phyloP scores from a whole-genome alignment of 2,888 invertebrate species.

The Cataglyphis rosenhaueri region DNA sequence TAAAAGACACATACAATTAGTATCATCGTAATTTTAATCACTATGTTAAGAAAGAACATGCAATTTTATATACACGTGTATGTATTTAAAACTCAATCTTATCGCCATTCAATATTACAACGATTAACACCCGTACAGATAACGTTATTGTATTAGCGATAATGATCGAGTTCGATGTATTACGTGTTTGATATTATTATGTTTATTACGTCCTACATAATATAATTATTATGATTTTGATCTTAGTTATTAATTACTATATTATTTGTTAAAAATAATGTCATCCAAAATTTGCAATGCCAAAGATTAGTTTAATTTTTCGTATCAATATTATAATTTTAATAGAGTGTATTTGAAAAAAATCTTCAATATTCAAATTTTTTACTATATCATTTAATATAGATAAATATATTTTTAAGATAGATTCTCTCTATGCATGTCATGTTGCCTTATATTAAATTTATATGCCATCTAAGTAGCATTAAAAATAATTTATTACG shows the following conservation, averaged over 20 bases:
- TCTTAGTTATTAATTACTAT: neutral
- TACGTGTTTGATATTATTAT: neutral
- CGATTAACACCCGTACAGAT: neutral
- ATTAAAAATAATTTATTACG: neutral
- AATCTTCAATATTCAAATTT: neutral
- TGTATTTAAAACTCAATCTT: neutral
- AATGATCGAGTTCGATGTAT: constrained; percentile 11
- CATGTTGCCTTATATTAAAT: neutral
- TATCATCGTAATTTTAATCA: neutral
- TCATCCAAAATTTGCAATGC: neutral
- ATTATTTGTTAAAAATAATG: neutral
- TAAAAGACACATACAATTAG: neutral
- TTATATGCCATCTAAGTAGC: neutral
- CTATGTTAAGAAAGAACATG: constrained; percentile 1
- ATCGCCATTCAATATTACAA: constrained; percentile 13
- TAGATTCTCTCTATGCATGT: neutral
- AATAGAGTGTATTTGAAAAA: neutral
- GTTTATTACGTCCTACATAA: constrained; percentile 5
- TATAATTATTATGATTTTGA: neutral
- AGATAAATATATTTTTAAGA: neutral
- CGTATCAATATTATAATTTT: neutral
- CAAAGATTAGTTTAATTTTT: neutral
- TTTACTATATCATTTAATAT: neutral
- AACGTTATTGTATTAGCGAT: constrained; percentile 10
- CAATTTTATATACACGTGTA: neutral